Percentiles rank a stretch among this genome's conserved stretches.
These are phyloP conservation scores for Porites lutea DNA, from an alignment of 64 coral and sea anemone species.

Conservation along the genomic window DNA sequence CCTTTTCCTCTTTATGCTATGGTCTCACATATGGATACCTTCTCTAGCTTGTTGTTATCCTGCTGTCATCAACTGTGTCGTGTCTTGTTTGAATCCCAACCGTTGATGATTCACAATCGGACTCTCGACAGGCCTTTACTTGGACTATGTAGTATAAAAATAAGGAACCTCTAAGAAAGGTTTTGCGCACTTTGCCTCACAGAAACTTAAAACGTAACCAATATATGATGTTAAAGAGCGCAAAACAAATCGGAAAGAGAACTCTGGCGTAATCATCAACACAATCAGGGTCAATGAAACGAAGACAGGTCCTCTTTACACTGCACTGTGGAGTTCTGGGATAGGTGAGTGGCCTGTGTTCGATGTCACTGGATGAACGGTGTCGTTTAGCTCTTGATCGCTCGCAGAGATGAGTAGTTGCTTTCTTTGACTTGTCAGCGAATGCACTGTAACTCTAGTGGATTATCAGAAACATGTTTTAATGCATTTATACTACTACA, in stretches of 20 bases:
- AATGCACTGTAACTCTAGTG: slow-evolving; percentile 24
- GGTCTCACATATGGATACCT: too few species aligned
- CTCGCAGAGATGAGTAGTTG: slow-evolving; percentile 6
- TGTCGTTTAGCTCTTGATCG: slow-evolving; percentile 25
- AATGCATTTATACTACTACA: not conserved
- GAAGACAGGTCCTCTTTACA: not conserved
- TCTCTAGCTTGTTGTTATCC: too few species aligned
- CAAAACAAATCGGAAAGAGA: slow-evolving; percentile 66
- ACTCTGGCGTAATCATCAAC: slow-evolving; percentile 74
- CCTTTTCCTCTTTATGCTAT: too few species aligned
- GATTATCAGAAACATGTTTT: not conserved
- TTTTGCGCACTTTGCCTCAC: not conserved
- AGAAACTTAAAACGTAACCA: slow-evolving; percentile 56
- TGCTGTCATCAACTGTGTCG: too few species aligned
- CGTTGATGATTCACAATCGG: too few species aligned
- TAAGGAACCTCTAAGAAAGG: not conserved
- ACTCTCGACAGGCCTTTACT: too few species aligned
- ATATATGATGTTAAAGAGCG: slow-evolving; percentile 66
- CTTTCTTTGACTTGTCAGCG: slow-evolving; percentile 14
- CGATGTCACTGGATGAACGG: not conserved
- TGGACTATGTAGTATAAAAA: not conserved
- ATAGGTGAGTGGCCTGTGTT: slow-evolving; percentile 23
- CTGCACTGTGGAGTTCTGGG: slow-evolving; percentile 31
- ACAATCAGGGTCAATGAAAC: slow-evolving; percentile 64
- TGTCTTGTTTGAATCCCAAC: too few species aligned